phyloP scores from a whole-genome alignment of 2,113 vertebrate species.

The Cynocephalus volans region DNA sequence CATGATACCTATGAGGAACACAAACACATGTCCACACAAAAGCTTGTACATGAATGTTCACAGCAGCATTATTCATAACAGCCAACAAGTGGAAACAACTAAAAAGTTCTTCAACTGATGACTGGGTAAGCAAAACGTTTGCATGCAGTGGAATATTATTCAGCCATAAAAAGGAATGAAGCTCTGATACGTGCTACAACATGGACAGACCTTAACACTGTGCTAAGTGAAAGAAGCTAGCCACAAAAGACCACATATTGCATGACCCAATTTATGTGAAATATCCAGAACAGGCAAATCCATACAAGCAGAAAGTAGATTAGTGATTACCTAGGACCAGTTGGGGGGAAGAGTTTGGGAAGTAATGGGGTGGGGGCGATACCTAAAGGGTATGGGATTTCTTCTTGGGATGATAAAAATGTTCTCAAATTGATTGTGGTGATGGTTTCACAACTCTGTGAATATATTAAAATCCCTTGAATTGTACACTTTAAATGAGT shows the following conservation, averaged over 20 bases:
- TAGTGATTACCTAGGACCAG: background rate
- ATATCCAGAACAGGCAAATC: background rate
- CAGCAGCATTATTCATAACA: background rate
- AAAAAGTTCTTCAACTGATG: background rate
- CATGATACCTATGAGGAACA: background rate
- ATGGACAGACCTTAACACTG: background rate
- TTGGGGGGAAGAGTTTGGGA: background rate
- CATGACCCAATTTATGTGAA: background rate
- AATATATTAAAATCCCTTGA: constrained; percentile 10
- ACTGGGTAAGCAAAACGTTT: background rate
- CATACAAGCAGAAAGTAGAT: background rate
- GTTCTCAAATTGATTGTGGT: background rate
- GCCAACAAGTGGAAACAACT: background rate
- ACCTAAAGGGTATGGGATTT: background rate
- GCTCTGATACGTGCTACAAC: background rate
- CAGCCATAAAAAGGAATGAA: background rate
- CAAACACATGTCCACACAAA: background rate
- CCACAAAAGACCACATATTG: background rate
- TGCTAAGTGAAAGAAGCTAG: background rate
- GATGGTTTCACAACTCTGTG: background rate
- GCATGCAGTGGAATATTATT: background rate
- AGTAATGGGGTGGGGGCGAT: background rate
- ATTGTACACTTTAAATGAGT: background rate
- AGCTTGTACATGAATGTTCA: background rate
- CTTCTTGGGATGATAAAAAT: background rate